Conservation (phyloP, 2,113 vertebrate species). For the Psittacara wagleri region DNA sequence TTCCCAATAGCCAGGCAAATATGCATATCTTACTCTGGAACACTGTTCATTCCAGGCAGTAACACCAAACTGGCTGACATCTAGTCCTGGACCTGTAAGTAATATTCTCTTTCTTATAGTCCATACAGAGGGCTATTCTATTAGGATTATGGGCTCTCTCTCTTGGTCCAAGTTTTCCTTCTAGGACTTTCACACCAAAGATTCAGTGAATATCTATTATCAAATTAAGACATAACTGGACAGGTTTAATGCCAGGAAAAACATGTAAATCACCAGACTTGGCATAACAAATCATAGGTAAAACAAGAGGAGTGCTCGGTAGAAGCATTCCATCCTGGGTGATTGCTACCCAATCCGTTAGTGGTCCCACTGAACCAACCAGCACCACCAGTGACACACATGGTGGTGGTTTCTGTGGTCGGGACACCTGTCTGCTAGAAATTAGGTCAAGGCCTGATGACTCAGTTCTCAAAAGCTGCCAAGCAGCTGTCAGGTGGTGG, state of each 20-base stretch:
- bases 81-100: not conserved
- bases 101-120: not conserved
- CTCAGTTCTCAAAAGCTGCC: constrained; percentile 9
- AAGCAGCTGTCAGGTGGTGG: constrained; percentile 36
- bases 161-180: not conserved
- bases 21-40: not conserved
- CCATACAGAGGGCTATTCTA: not conserved
- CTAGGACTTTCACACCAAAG: not conserved
- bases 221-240: not conserved
- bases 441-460: constrained; percentile 24
- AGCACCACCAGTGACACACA: not conserved
- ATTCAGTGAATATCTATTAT: not conserved
- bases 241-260: not conserved
- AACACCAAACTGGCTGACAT: not conserved
- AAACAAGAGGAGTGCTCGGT: not conserved
- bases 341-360: not conserved
- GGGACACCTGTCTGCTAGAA: constrained; percentile 38
- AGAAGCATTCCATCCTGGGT: not conserved
- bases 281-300: not conserved
- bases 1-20: not conserved
- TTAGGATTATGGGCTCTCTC: not conserved
- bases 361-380: not conserved
- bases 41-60: not conserved
- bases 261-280: not conserved
- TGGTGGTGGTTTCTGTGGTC: constrained; percentile 25